phyloP scores from a whole-genome alignment of 23 tunicate species.

The Trididemnum nubilum region DNA sequence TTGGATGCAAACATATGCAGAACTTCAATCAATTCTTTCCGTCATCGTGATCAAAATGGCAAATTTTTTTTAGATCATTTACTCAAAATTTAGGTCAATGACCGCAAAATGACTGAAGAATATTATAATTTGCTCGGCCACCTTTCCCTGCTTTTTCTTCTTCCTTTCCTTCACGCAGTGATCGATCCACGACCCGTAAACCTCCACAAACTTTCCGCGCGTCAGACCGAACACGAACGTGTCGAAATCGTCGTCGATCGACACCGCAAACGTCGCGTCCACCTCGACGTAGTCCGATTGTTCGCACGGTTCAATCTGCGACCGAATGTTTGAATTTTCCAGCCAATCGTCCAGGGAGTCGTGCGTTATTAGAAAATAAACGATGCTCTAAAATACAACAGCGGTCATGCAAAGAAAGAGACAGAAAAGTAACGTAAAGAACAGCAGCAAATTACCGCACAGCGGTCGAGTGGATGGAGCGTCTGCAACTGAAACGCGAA shows the following conservation, averaged over 20 bases:
- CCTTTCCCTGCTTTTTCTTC: constrained; percentile 5
- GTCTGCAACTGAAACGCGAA: too few relatives aligned
- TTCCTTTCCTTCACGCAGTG: constrained; percentile 40
- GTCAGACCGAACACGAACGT: constrained; percentile 63
- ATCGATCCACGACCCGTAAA: constrained; percentile 66
- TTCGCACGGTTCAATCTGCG: constrained; percentile 45
- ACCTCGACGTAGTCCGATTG: constrained; percentile 68
- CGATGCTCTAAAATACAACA: constrained; percentile 47
- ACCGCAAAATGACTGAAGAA: too few relatives aligned
- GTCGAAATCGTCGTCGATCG: constrained; percentile 91
- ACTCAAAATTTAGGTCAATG: too few relatives aligned
- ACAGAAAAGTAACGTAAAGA: too few relatives aligned
- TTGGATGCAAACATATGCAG: too few relatives aligned
- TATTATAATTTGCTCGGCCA: too few relatives aligned
- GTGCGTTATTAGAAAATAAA: constrained; percentile 74
- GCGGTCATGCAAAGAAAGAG: too few relatives aligned
- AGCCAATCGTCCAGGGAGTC: constrained; percentile 77
- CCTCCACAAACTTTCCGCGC: constrained; percentile 54
- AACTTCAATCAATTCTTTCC: too few relatives aligned
- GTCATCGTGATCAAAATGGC: too few relatives aligned
- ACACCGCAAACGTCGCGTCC: constrained; percentile 63
- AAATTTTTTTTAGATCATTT: too few relatives aligned
- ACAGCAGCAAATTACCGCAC: too few relatives aligned
- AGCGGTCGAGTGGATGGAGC: too few relatives aligned
- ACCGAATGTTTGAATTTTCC: constrained; percentile 37